Conservation (phyloP, 2,113 vertebrate genomes). For the Cyanoramphus novaezelandiae region DNA sequence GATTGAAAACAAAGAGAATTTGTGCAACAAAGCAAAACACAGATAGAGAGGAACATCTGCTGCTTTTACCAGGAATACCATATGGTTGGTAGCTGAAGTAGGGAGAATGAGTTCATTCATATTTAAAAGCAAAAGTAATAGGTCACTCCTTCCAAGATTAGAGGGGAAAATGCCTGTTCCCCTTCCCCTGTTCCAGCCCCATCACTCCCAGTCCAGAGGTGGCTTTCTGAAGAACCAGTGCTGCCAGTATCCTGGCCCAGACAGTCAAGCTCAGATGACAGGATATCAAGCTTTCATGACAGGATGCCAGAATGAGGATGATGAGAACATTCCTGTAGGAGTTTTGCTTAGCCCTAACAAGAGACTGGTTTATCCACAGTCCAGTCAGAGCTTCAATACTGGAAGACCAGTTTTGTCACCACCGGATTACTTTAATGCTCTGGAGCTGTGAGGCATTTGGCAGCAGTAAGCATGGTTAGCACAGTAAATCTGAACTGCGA, state of each 20-base stretch:
- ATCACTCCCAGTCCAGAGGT: not conserved
- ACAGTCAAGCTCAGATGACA: not conserved
- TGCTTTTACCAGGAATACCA: constrained; percentile 58
- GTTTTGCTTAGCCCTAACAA: not conserved
- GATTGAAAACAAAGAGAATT: constrained; percentile 16
- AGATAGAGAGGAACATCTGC: constrained; percentile 58
- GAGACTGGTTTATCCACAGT: not conserved
- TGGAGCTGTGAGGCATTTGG: not conserved
- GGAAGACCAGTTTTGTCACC: not conserved
- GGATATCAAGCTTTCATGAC: not conserved
- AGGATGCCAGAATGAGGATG: not conserved
- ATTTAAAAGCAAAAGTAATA: constrained; percentile 40
- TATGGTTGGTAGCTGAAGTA: constrained; percentile 43
- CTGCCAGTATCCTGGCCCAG: not conserved
- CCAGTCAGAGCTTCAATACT: not conserved
- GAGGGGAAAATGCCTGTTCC: not conserved
- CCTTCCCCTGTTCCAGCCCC: not conserved
- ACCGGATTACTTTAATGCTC: not conserved
- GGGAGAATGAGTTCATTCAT: constrained; percentile 30
- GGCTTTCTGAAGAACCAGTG: not conserved
- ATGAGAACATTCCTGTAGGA: not conserved
- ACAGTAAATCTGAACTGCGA: not conserved
- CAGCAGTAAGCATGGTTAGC: not conserved
- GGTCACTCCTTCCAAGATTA: not conserved
- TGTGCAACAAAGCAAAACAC: constrained; percentile 18